These are phyloP conservation scores for Calcarius ornatus DNA, from an alignment of 2,113 vertebrate genomes.

Conservation along the genomic window DNA sequence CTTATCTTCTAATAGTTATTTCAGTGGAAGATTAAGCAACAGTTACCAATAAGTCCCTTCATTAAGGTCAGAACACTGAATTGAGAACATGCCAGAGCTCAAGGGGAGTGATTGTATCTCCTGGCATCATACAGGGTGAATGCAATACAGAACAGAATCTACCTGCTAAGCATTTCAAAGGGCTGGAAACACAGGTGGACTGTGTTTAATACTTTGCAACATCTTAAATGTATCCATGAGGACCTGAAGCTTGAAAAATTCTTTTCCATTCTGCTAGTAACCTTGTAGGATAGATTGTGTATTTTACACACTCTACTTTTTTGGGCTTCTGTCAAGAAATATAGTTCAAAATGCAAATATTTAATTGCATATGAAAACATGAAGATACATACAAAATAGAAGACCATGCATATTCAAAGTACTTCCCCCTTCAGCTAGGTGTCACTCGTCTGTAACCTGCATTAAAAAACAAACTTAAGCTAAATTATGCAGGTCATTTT, in stretches of 20 bases:
- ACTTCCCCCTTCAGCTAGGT: slow-evolving; percentile 15
- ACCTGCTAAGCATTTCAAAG: not conserved
- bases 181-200: not conserved
- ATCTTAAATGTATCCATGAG: not conserved
- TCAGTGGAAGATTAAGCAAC: not conserved
- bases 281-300: not conserved
- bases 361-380: not conserved
- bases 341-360: not conserved
- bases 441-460: slow-evolving; percentile 3
- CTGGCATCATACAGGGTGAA: not conserved
- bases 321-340: not conserved
- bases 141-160: not conserved
- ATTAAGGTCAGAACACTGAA: not conserved
- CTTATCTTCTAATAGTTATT: not conserved
- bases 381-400: not conserved
- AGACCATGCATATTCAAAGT: not conserved
- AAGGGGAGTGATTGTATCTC: not conserved
- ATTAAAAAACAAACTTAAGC: not conserved
- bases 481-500: not conserved
- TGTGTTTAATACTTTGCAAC: not conserved
- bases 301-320: not conserved
- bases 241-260: not conserved
- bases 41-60: not conserved
- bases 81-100: not conserved
- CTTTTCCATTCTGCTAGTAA: not conserved